phyloP scores from a whole-genome alignment of 2,797 vertebrate species.

The Notoglanidium macrostoma region DNA sequence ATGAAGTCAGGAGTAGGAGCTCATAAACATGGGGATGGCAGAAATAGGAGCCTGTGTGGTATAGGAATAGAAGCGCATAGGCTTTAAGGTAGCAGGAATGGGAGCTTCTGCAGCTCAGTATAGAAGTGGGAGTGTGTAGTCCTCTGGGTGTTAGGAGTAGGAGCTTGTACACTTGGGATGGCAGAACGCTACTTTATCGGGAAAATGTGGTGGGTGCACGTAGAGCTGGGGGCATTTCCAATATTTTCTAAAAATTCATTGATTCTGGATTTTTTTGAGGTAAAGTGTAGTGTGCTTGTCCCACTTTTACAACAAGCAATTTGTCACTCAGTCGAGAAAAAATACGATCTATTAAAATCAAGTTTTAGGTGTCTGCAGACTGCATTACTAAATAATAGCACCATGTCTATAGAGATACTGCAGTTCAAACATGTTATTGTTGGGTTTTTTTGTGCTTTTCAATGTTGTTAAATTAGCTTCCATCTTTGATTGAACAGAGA shows the following conservation, averaged over 20 bases:
- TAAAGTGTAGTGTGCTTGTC: not conserved
- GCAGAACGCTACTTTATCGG: not conserved
- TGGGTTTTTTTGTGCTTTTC: not conserved
- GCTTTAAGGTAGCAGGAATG: not conserved
- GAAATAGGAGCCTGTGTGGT: not conserved
- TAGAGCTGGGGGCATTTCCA: not conserved
- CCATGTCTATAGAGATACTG: not conserved
- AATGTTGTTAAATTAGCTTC: constrained; percentile 22
- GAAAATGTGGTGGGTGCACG: not conserved
- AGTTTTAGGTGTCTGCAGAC: not conserved
- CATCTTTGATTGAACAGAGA: constrained; percentile 13
- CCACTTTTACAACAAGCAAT: not conserved
- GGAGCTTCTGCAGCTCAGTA: not conserved
- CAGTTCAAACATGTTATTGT: not conserved
- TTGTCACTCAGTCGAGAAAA: not conserved
- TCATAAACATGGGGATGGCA: not conserved
- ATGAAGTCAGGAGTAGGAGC: not conserved
- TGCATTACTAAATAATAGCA: constrained; percentile 1
- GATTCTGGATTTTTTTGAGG: not conserved
- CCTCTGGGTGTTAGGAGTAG: not conserved
- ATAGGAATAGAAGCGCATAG: not conserved
- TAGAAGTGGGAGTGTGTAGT: not conserved
- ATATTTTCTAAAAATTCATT: not conserved
- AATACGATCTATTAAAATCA: not conserved
- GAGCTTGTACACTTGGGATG: not conserved